Evolutionary conservation across 2,797 vertebrate species (phyloP), one percentile per base, ranked within the genome.

Genomic region (Peromyscus aztecus): DNA sequence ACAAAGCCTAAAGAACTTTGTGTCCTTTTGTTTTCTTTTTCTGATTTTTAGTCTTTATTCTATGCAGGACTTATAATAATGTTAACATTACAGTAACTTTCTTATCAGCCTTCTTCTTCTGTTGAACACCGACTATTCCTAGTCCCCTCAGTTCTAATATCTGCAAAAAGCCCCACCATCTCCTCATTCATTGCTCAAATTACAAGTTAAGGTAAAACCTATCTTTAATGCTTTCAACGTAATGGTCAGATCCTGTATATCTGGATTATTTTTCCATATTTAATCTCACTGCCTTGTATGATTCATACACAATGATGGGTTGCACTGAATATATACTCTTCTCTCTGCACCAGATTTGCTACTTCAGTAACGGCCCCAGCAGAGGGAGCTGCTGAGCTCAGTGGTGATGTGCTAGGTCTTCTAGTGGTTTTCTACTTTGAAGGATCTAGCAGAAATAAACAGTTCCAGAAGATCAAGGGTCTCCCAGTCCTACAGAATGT

Each of bases 391-490:
- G 19, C n/a, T 73, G 77, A 95, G 27, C 24, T 71, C 11, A 46
- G 52, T 14, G 13, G 12, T 43, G 52, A 23, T 11, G 12, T 80
- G 31, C 31, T 57, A 6, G 16, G 2, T 19, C 57, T 94, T 94
- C 85, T 63, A 89, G 46, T 61, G 14, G 84, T 73, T 61, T 94
- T 55, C 40, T 84, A 37, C 52, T 55, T 83, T 78, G 31, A 95
- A 95, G 34, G 52, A 57, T 65, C 31, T 27, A 94, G 75, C 7
- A 88, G 76, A 76, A 93, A 81, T 90, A 96, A 67, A 69, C 55
- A 69, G 78, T 75, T 17, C 24, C 24, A 67, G 52, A 49, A 80
- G 49, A 80, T 80, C 19, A 63, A 23, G 78, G 75, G n/a, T 67
- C 77, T 95, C 63, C 37, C 13, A 81, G 55, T 55, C 17, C 8